A percentile compares a stretch with the other conserved stretches of the same genome.
phyloP scores from a whole-genome alignment of 2,797 vertebrate species.

The Tiaroga cobitis region DNA sequence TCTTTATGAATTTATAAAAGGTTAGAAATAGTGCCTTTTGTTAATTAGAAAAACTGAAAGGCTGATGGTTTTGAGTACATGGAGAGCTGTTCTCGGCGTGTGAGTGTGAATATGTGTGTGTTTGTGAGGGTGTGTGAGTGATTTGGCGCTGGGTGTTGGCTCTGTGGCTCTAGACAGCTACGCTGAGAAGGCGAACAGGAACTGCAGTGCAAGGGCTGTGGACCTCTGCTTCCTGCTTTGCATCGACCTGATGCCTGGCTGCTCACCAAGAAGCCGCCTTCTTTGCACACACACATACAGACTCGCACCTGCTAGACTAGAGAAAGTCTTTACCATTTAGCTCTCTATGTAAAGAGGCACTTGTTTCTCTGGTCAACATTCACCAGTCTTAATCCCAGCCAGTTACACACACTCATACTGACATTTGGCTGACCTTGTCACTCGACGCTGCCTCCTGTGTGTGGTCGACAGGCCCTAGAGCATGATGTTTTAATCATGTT shows the following conservation, averaged over 20 bases:
- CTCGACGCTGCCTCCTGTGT: slow-evolving; percentile 36
- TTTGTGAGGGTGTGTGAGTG: slow-evolving; percentile 28
- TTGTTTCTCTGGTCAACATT: slow-evolving; percentile 17
- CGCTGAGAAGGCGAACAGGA: slow-evolving; percentile 52
- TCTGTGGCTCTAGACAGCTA: slow-evolving; percentile 53
- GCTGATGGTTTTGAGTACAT: not conserved
- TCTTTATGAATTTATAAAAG: not conserved
- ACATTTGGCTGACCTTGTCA: slow-evolving; percentile 64
- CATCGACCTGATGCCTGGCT: slow-evolving; percentile 57
- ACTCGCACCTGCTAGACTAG: slow-evolving; percentile 43
- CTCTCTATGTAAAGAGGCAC: slow-evolving; percentile 19
- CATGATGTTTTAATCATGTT: slow-evolving; percentile 62
- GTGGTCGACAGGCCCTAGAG: slow-evolving; percentile 36
- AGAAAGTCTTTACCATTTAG: slow-evolving; percentile 34
- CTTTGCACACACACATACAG: slow-evolving; percentile 21
- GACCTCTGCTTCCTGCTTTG: slow-evolving; percentile 53
- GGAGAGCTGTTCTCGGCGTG: not conserved
- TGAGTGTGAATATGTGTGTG: slow-evolving; percentile 11
- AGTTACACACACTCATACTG: slow-evolving; percentile 33
- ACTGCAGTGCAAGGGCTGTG: slow-evolving; percentile 58
- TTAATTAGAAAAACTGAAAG: not conserved
- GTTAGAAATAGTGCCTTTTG: not conserved
- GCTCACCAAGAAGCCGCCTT: slow-evolving; percentile 31
- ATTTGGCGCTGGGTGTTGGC: slow-evolving; percentile 53
- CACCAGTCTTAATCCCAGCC: not conserved